Base-by-base conservation (phyloP, 2,113 vertebrate genomes). In the Triplophysa dalaica region DNA sequence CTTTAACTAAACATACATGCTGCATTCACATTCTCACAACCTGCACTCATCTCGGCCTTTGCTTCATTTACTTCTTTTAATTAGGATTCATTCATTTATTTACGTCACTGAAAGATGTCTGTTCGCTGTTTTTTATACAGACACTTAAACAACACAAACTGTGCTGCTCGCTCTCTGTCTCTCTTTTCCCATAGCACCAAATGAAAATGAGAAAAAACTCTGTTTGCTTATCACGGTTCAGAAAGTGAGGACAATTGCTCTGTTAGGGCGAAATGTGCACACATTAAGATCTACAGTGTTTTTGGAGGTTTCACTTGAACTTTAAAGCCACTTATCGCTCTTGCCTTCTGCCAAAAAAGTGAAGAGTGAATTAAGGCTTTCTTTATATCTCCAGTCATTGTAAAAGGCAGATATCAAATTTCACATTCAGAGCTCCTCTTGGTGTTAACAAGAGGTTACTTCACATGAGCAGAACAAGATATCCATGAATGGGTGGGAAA, bases 261-360 rank as follows among this genome's bases (percentile, higher is more conserved):
- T 79, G 79, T 70, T 70, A 70, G 19, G 33, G 48, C 43, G 62
- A 38, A 68, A 72, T 70, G 70, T 78, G 61, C 29, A 67, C 22
- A 38, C n/a, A 74, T 60, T 22, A 16, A 48, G 16, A 75, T 63
- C 22, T 48, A 41, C 60, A 43, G 38, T 19, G 52, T 74, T 61
- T 72, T 26, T 62, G 22, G 33, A 24, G 22, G 1, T 22, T 48
- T 62, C 63, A 58, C 14, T 1, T 48, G 41, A 75, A 70, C 24
- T 26, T 70, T 70, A 8, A 70, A 63, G 73, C 41, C 58, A 62
- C 41, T 75, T 29, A 62, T 43, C 33, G 70, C n/a, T 8, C 41
- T 26, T 75, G 56, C 11, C 38, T 6, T 62, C 41, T 75, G 72
- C 41, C 56, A 75, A 75, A 75, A 75, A 19, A 63, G 58, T 29